Evolutionary conservation across 53 echinoderm and acorn worm genomes (phyloP), one percentile per base, ranked within the genome.

Genomic region (Antedon mediterranea): DNA sequence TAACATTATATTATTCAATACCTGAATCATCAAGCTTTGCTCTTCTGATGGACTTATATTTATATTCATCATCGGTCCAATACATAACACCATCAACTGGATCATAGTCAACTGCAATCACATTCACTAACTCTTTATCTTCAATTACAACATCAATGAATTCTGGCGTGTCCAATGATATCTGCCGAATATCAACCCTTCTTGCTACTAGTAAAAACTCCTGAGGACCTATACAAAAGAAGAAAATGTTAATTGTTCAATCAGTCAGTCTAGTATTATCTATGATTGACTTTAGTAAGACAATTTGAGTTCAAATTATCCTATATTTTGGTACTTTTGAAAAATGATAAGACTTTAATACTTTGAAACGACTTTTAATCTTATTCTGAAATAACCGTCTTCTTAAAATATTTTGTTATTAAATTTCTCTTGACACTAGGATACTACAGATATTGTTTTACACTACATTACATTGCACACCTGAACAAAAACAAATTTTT

Each of bases 61-160:
- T n/a, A n/a, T n/a, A n/a, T n/a, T n/a, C n/a, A 73, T 91, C 89
- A 34, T 94, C 94, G 0, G 94, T 94, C 94, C 94, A 94, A 79
- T 94, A 94, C 18, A 94, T 74, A 23, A 81, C 89, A n/a, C 85
- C 94, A 28, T 94, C 91, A 14, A 94, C 78, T 3, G 94, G 94
- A 73, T 94, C 94, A 71, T 91, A 94, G 85, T 91, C 94, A 29
- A 94, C 91, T 20, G 91, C 94, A 14, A 94, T 85, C 76, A 91
- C 91, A 57, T 94, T 91, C 33, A 82, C 74, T 72, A 94, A 87
- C 79, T 94, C 85, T 3, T 87, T 81, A 26, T 89, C 80, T 4
- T 89, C 91, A 26, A 94, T 72, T 18, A 82, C 81, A 31, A 94
- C 82, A 85, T 87, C 87, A 3, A 91, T 91, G 85, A 91, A 94